Percentiles rank a stretch among this genome's conserved stretches.
phyloP scores from a whole-genome alignment of 2,888 invertebrate species.

The Euphydryas editha region DNA sequence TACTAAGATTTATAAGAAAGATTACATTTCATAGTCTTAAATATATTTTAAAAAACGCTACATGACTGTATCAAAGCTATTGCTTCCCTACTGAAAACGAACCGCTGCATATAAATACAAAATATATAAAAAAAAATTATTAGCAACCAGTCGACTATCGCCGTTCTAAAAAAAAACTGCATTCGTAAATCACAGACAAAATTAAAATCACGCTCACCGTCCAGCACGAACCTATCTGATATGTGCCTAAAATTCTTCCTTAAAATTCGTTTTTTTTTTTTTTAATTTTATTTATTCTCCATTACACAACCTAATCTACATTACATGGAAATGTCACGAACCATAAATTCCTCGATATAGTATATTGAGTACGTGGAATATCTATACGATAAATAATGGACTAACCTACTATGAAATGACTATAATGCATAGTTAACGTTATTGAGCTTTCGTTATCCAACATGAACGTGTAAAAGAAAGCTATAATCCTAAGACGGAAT shows the following conservation, averaged over 20 bases:
- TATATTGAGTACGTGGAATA: conserved; percentile 69
- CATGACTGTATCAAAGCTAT: conserved; percentile 43
- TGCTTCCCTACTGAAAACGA: conserved; percentile 40
- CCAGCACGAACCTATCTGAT: conserved; percentile 65
- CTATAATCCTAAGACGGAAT: conserved; percentile 27
- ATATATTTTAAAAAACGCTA: conserved; percentile 35
- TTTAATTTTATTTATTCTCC: too few species aligned
- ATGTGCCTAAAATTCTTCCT: conserved; percentile 60
- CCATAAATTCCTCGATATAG: conserved; percentile 69
- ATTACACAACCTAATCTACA: conserved; percentile 55
- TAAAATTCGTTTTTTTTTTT: conserved; percentile 50
- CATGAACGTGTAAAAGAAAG: conserved; percentile 23
- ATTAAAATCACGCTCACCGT: conserved; percentile 57
- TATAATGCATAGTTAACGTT: conserved; percentile 56
- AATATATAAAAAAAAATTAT: conserved; percentile 46
- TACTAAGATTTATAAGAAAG: conserved; percentile 26
- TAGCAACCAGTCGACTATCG: conserved; percentile 40
- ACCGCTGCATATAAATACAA: conserved; percentile 44
- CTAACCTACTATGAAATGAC: conserved; percentile 68
- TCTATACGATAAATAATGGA: conserved; percentile 58
- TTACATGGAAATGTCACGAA: conserved; percentile 78
- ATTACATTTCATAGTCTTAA: conserved; percentile 29
- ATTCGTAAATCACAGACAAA: conserved; percentile 75
- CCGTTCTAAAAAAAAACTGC: conserved; percentile 59
- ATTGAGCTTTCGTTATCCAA: conserved; percentile 65